Evolutionary conservation across 2,113 vertebrate genomes (phyloP).

Genomic region (Alouatta palliata): DNA sequence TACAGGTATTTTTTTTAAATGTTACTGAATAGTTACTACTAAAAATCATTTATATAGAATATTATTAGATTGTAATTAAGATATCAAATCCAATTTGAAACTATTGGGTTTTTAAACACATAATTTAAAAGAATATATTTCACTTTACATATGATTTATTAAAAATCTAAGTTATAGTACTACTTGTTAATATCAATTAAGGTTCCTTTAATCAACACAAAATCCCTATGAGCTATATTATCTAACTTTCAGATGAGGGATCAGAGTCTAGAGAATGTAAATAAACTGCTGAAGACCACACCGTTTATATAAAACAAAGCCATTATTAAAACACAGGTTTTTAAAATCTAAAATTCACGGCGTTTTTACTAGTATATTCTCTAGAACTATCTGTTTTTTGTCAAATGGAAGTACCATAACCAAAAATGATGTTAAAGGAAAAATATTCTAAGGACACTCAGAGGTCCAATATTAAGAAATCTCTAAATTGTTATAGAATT

Average conservation of each 20-base stretch:
- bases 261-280: neutral
- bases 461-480: neutral
- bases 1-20: neutral
- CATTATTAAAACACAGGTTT: neutral
- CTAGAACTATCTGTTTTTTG: neutral
- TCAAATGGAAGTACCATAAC: constrained; percentile 9
- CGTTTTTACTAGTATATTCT: neutral
- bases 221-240: neutral
- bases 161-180: neutral
- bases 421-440: neutral
- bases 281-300: constrained; percentile 22
- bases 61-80: neutral
- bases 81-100: neutral
- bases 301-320: neutral
- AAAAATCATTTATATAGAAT: neutral
- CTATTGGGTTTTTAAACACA: neutral
- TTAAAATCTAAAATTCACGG: neutral
- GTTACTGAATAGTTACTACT: neutral
- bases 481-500: neutral
- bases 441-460: neutral
- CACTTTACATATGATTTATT: neutral
- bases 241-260: neutral
- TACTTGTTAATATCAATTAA: constrained; percentile 27
- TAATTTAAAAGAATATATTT: neutral
- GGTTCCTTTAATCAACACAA: constrained; percentile 29